Percentiles rank a stretch among this genome's conserved stretches.
These are phyloP conservation scores for Rhinolophus sinicus DNA, from an alignment of 2,113 vertebrate genomes.

Conservation along the genomic window DNA sequence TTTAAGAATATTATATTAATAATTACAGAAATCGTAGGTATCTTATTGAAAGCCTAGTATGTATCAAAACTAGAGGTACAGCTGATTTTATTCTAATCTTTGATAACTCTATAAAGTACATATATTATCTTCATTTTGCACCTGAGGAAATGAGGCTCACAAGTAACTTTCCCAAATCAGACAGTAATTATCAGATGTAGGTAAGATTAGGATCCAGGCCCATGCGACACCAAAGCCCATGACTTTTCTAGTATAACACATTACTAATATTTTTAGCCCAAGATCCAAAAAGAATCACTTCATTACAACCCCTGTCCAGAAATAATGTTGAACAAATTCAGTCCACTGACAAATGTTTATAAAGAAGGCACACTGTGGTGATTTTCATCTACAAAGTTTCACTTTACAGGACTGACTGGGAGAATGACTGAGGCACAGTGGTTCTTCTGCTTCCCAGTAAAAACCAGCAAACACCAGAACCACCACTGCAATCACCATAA, in stretches of 20 bases:
- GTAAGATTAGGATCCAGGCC: neutral
- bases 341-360: neutral
- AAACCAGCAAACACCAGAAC: neutral
- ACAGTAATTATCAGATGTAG: neutral
- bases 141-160: neutral
- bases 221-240: neutral
- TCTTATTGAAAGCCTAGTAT: neutral
- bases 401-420: neutral
- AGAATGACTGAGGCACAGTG: neutral
- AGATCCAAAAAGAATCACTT: constrained; percentile 42
- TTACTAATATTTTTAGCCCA: neutral
- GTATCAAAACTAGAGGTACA: neutral
- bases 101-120: neutral
- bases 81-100: neutral
- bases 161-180: constrained; percentile 2
- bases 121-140: neutral
- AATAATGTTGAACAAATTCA: constrained; percentile 43
- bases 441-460: neutral
- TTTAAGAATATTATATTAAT: constrained; percentile 29
- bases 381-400: neutral
- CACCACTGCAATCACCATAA: neutral
- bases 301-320: neutral
- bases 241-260: neutral
- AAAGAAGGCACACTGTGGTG: neutral
- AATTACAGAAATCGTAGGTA: neutral